phyloP scores from a whole-genome alignment of 2,797 vertebrate species.

The Moxostoma hubbsi region DNA sequence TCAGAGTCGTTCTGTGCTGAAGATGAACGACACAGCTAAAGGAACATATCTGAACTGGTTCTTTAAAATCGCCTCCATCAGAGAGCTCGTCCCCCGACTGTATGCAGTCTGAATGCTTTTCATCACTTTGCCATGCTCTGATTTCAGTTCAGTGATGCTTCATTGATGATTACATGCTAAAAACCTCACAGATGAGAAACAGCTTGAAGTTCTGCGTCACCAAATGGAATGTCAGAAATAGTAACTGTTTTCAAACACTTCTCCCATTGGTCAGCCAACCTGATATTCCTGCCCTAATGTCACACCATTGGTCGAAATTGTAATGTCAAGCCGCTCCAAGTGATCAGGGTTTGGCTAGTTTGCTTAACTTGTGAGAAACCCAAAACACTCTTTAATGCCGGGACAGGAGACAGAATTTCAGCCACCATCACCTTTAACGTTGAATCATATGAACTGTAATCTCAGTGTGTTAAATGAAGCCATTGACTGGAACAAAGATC shows the following conservation, averaged over 20 bases:
- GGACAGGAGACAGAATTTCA: neutral
- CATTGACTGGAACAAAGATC: slow-evolving; percentile 87
- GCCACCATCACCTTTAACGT: too few species aligned
- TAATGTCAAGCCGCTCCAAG: too few species aligned
- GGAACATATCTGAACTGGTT: slow-evolving; percentile 99
- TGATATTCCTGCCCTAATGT: too few species aligned
- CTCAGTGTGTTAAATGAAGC: slow-evolving; percentile 18
- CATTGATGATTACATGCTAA: neutral
- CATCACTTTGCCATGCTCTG: neutral
- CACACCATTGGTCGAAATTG: too few species aligned
- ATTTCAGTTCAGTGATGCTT: neutral
- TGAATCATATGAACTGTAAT: neutral
- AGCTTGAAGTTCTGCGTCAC: neutral
- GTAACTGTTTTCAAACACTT: too few species aligned
- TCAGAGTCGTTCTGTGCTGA: slow-evolving; percentile 90
- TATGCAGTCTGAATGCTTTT: slow-evolving; percentile 80
- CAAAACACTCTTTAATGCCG: neutral
- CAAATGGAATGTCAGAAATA: too few species aligned
- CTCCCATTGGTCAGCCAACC: too few species aligned
- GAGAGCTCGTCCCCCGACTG: slow-evolving; percentile 95
- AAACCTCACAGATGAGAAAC: neutral
- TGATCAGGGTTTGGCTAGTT: too few species aligned
- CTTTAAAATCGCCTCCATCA: slow-evolving; percentile 98
- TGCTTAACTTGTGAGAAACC: too few species aligned
- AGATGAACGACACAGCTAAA: slow-evolving; percentile 91